phyloP scores from a whole-genome alignment of 2,797 vertebrate species.

The Darevskia mixta region DNA sequence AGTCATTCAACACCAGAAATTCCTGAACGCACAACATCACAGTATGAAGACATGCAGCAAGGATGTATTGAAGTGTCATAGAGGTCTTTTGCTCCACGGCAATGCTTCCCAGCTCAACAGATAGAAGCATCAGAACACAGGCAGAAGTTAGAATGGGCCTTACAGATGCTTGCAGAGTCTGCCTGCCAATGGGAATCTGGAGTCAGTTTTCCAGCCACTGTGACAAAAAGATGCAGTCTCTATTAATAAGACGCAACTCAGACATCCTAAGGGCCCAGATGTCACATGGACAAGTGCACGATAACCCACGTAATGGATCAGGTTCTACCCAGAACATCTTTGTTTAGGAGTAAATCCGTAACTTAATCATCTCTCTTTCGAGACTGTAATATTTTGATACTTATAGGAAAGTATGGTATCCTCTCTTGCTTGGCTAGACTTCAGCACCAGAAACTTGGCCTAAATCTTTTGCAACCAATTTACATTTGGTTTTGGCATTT shows the following conservation, averaged over 20 bases:
- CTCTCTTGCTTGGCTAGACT: background rate
- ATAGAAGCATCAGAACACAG: background rate
- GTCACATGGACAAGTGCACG: background rate
- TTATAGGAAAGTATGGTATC: background rate
- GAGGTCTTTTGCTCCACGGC: no score
- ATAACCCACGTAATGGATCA: background rate
- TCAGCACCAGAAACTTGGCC: background rate
- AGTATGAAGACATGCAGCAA: background rate
- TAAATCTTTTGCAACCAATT: background rate
- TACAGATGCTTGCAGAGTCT: background rate
- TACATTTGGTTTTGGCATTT: background rate
- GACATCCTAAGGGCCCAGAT: background rate
- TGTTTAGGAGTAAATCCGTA: background rate
- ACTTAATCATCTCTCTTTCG: background rate
- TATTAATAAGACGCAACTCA: background rate
- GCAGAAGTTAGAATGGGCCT: background rate
- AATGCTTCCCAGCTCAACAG: background rate
- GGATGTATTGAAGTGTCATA: background rate
- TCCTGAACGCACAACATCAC: background rate
- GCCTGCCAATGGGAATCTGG: background rate
- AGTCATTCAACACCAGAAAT: background rate
- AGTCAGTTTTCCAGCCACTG: background rate
- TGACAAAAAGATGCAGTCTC: background rate
- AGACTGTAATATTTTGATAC: background rate
- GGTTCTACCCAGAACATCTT: background rate